Evolutionary conservation across 2,888 invertebrate genomes (phyloP).

Genomic region (Acronicta psi): DNA sequence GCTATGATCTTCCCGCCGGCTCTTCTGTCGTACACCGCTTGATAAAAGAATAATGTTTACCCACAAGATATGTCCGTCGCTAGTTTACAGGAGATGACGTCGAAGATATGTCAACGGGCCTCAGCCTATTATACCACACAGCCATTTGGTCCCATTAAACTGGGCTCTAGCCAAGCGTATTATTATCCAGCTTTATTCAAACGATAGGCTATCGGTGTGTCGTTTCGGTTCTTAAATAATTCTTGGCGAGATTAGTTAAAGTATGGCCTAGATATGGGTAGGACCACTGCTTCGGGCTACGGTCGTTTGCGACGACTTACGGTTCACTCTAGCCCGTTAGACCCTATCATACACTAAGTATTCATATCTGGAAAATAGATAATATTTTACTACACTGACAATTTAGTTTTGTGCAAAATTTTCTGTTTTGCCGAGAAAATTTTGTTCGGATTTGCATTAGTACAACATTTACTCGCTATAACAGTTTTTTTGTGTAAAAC

Average conservation of each 20-base stretch:
- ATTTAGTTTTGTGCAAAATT: not conserved
- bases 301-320: conserved; percentile 10
- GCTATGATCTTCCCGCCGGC: not conserved
- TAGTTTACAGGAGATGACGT: conserved; percentile 62
- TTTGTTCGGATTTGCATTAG: too few relatives aligned
- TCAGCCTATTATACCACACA: conserved; percentile 41
- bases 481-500: too few relatives aligned
- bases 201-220: conserved; percentile 24
- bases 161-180: conserved; percentile 18
- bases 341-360: not conserved
- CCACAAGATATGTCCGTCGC: conserved; percentile 51
- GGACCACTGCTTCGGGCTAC: conserved; percentile 12
- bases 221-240: conserved; percentile 19
- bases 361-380: not conserved
- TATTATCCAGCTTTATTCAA: conserved; percentile 37
- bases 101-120: conserved; percentile 65
- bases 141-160: conserved; percentile 45
- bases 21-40: conserved; percentile 37
- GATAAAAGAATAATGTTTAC: conserved; percentile 54
- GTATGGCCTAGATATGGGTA: conserved; percentile 11
- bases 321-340: conserved; percentile 1
- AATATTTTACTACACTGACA: not conserved
- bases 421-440: too few relatives aligned
- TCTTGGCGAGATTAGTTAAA: conserved; percentile 7
- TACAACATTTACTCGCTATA: too few relatives aligned